Evolutionary conservation across 2,888 invertebrate species (phyloP).

Genomic region (Penaeus monodon): DNA sequence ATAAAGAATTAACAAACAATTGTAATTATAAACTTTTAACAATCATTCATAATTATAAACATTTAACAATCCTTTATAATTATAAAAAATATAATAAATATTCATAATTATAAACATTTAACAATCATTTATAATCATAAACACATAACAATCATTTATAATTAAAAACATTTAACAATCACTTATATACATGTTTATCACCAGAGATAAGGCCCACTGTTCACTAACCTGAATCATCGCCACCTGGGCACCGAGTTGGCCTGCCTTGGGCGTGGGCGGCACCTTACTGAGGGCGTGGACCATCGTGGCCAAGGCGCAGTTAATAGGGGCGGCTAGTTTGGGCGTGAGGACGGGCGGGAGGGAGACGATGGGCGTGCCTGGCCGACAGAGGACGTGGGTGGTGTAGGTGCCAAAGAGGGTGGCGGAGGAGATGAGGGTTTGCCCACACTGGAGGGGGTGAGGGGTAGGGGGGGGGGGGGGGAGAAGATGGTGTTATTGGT

Average conservation of each 20-base stretch:
- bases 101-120: too few species aligned
- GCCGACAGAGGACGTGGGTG: slow-evolving; percentile 38
- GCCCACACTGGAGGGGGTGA: slow-evolving; percentile 18
- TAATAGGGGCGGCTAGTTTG: slow-evolving; percentile 39
- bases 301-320: slow-evolving; percentile 51
- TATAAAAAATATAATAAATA: too few species aligned
- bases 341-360: slow-evolving; percentile 25
- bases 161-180: too few species aligned
- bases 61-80: too few species aligned
- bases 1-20: too few species aligned
- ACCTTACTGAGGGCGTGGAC: slow-evolving; percentile 38
- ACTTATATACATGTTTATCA: too few species aligned
- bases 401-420: slow-evolving; percentile 49
- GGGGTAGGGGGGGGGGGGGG: too few species aligned
- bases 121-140: too few species aligned
- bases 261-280: slow-evolving; percentile 12
- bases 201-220: too few species aligned
- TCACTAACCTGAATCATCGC: slow-evolving; percentile 40
- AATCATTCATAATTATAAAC: too few species aligned
- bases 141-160: too few species aligned
- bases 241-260: slow-evolving; percentile 28
- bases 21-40: too few species aligned
- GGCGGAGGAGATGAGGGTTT: slow-evolving; percentile 17
- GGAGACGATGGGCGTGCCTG: slow-evolving; percentile 16
- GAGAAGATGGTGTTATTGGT: not conserved